phyloP scores from a whole-genome alignment of 2,797 vertebrate species.

The Telmatherina bonti region DNA sequence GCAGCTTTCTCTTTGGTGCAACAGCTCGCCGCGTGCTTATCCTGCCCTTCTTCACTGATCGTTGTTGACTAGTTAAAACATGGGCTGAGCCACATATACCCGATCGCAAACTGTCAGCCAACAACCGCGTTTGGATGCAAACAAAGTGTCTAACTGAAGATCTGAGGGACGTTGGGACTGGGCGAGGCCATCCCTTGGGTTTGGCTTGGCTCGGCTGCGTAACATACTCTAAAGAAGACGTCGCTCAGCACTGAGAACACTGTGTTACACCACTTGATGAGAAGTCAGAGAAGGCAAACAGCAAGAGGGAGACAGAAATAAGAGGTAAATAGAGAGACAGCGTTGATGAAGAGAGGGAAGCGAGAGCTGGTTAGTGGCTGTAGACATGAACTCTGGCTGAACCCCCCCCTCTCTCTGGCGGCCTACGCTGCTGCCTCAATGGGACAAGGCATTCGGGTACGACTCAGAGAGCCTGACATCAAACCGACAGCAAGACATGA shows the following conservation, averaged over 20 bases:
- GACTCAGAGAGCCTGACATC: conserved; percentile 93
- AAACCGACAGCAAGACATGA: conserved; percentile 96
- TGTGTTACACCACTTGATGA: conserved; percentile 44
- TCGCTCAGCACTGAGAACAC: conserved; percentile 36
- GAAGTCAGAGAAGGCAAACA: conserved; percentile 40
- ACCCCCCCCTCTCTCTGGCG: conserved; percentile 85
- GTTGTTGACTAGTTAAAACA: conserved; percentile 12
- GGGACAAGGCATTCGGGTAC: conserved; percentile 92
- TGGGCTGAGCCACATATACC: conserved; percentile 47
- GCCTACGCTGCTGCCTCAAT: conserved; percentile 85
- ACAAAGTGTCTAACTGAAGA: conserved; percentile 54
- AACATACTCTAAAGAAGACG: conserved; percentile 36
- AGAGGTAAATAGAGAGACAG: conserved; percentile 53
- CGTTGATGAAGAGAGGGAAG: conserved; percentile 65
- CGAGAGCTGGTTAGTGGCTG: conserved; percentile 85
- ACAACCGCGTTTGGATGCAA: conserved; percentile 53
- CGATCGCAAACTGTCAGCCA: conserved; percentile 32
- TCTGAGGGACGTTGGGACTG: conserved; percentile 35
- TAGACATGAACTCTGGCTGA: conserved; percentile 97
- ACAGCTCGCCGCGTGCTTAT: neutral
- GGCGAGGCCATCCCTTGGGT: conserved; percentile 49
- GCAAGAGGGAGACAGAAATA: conserved; percentile 17
- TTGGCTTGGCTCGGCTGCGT: conserved; percentile 32
- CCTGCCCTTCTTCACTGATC: conserved; percentile 23
- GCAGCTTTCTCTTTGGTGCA: neutral